Evolutionary conservation across 2,113 vertebrate genomes (phyloP).

Genomic region (Seriola aureovittata): DNA sequence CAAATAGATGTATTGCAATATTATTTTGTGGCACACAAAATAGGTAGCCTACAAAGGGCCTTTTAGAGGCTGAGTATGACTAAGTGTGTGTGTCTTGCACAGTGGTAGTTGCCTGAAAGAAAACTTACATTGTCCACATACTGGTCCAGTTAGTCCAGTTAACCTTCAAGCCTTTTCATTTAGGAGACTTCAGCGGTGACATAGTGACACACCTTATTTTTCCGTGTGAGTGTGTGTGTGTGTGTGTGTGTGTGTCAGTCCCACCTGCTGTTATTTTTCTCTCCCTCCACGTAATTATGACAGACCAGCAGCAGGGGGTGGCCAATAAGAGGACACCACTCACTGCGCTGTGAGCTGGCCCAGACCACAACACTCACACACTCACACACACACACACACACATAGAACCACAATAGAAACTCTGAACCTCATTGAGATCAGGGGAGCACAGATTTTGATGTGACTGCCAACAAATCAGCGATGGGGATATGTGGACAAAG

Average conservation of each 20-base stretch:
- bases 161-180: slow-evolving; percentile 39
- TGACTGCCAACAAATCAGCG: not conserved
- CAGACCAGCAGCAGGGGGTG: slow-evolving; percentile 34
- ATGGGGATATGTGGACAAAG: slow-evolving; percentile 14
- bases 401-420: slow-evolving; percentile 17
- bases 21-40: slow-evolving; percentile 5
- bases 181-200: not conserved
- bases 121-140: slow-evolving; percentile 16
- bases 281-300: slow-evolving; percentile 47
- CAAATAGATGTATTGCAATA: not conserved
- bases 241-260: slow-evolving; percentile 2
- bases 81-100: not conserved
- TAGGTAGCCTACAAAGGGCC: too few relatives aligned
- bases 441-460: not conserved
- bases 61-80: not conserved
- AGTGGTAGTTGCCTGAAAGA: not conserved
- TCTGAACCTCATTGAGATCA: not conserved
- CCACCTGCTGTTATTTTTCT: slow-evolving; percentile 56
- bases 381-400: slow-evolving; percentile 31
- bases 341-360: slow-evolving; percentile 2
- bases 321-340: slow-evolving; percentile 38
- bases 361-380: slow-evolving; percentile 1
- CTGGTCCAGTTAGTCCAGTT: slow-evolving; percentile 14
- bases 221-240: not conserved
- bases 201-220: slow-evolving; percentile 15